phyloP scores from a whole-genome alignment of 2,797 vertebrate species.

The Agapornis canus region DNA sequence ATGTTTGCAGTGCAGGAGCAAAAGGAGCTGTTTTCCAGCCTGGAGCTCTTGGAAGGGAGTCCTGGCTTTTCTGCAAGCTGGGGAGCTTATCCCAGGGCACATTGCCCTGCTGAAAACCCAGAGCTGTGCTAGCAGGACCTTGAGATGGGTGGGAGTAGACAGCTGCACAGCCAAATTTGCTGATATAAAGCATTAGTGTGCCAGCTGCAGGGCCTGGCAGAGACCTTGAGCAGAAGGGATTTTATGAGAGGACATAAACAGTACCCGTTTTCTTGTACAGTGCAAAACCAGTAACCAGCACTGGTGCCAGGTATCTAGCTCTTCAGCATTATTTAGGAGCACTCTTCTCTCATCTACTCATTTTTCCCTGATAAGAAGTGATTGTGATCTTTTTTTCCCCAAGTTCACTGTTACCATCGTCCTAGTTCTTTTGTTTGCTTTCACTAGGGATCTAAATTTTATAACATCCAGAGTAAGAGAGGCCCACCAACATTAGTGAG shows the following conservation, averaged over 20 bases:
- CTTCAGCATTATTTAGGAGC: not conserved
- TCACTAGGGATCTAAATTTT: not conserved
- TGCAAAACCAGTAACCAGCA: not conserved
- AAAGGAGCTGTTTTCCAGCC: not conserved
- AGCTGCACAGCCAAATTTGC: not conserved
- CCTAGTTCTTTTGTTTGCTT: not conserved
- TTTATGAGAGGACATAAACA: not conserved
- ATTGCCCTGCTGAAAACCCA: not conserved
- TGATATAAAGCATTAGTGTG: rapidly evolving
- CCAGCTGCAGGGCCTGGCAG: not conserved
- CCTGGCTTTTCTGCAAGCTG: rapidly evolving
- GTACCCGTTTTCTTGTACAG: not conserved
- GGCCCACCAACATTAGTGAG: not conserved
- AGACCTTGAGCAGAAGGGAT: not conserved
- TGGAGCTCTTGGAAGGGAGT: not conserved
- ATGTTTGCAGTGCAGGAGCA: not conserved
- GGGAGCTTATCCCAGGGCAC: not conserved
- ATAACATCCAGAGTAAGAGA: not conserved
- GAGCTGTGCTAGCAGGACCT: not conserved
- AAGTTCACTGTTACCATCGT: not conserved
- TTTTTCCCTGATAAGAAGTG: not conserved
- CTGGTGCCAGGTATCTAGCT: not conserved
- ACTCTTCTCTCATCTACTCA: not conserved
- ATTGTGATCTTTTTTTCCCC: not conserved
- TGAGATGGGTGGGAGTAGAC: not conserved